Conservation (phyloP, 2,888 invertebrate species). For the Chironomus riparius region DNA sequence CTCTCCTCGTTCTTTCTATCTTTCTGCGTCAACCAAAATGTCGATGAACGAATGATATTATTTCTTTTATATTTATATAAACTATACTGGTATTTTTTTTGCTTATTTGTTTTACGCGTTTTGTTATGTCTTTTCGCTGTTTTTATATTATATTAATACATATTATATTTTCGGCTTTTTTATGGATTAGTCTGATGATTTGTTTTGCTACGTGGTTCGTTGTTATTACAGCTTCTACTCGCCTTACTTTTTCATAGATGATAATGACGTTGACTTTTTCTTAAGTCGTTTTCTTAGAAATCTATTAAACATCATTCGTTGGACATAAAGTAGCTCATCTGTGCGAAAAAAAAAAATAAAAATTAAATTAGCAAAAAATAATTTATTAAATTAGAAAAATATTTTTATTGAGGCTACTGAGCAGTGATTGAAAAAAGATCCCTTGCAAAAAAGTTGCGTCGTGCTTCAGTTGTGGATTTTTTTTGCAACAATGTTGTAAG, state of each 20-base stretch:
- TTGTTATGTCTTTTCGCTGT: background rate
- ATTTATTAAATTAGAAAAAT: background rate
- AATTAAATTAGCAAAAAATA: background rate
- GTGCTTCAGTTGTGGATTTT: no score
- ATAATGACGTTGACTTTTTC: constrained; percentile 4
- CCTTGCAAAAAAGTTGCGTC: no score
- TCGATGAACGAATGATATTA: constrained; percentile 18
- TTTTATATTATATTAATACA: background rate
- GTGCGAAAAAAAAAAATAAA: background rate
- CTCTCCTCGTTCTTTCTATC: background rate
- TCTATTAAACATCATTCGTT: constrained; percentile 5
- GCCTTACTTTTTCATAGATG: background rate
- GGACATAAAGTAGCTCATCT: background rate
- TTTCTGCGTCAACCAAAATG: background rate
- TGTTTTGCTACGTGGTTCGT: no score
- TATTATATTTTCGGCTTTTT: background rate
- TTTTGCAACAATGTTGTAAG: no score
- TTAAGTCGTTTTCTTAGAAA: constrained; percentile 15
- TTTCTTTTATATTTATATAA: constrained; percentile 1
- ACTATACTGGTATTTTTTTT: background rate
- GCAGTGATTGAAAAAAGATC: background rate
- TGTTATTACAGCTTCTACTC: no score
- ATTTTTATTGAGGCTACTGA: background rate
- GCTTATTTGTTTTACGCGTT: background rate
- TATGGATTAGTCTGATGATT: background rate